Base-by-base conservation (phyloP, 2,888 invertebrate species). In the Acrobasis suavella region DNA sequence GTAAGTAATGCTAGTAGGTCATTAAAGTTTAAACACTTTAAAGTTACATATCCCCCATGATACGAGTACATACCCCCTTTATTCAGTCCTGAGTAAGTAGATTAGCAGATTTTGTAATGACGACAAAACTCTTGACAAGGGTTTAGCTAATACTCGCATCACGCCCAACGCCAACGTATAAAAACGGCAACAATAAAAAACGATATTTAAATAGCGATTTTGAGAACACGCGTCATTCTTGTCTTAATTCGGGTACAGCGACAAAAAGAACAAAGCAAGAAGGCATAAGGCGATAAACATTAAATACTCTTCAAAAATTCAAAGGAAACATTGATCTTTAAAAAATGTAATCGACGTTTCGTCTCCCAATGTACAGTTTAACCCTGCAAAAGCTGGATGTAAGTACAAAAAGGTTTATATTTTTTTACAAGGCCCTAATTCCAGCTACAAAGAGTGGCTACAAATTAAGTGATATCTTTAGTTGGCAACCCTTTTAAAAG, bases 391-490 rank as follows among this genome's bases (percentile, higher is more conserved):
- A 78, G 71, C 69, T 63, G 69, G 64, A 68, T 60, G 76, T n/a
- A n/a, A n/a, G n/a, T 69, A 81, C 78, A 86, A 86, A 85, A 83
- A 81, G 77, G 75, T 69, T 70, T 77, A 68, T 78, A 75, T 84
- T 85, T 82, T n/a, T 81, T 81, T 82, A 81, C 79, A 81, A 83
- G 78, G 80, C 83, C 80, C 84, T 83, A 86, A 86, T 85, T 80
- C 85, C 80, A 77, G 82, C 83, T 83, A 91, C 87, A 89, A 89
- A 87, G 89, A 89, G 85, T 85, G 82, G 86, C 86, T 89, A 91
- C 91, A 91, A 91, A 92, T 92, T 91, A 92, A 91, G 89, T 89
- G 87, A 87, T 91, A 91, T 91, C 89, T 89, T 88, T 87, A 89
- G 86, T 85, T 87, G 88, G 87, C 89, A 91, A 89, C 92, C 92